phyloP scores from a whole-genome alignment of 2,888 invertebrate species.

The Cataglyphis cursor region DNA sequence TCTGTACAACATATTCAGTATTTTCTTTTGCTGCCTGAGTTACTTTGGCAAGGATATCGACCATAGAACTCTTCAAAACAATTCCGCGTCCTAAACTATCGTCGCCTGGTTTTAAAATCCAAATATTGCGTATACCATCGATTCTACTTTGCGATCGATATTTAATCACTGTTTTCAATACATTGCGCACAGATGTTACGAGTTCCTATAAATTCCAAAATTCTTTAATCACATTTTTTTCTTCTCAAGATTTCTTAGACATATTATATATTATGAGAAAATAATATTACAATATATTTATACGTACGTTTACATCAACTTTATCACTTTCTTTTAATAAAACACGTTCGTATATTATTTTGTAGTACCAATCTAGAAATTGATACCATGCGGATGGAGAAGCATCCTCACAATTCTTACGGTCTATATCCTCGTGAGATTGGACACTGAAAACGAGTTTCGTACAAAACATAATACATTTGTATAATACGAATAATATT shows the following conservation, averaged over 20 bases:
- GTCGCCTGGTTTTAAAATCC: constrained; percentile 73
- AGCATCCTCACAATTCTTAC: constrained; percentile 25
- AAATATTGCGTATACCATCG: constrained; percentile 72
- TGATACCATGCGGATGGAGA: constrained; percentile 60
- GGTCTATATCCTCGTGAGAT: constrained; percentile 70
- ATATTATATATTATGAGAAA: not conserved
- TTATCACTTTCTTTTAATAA: constrained; percentile 54
- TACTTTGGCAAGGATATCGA: constrained; percentile 65
- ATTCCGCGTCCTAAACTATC: constrained; percentile 72
- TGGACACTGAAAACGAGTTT: constrained; percentile 58
- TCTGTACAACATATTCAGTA: constrained; percentile 70
- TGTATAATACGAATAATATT: not conserved
- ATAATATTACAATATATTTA: not conserved
- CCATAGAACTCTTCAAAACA: constrained; percentile 62
- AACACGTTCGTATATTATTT: constrained; percentile 56
- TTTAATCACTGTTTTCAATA: constrained; percentile 55
- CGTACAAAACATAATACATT: not conserved
- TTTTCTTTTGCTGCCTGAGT: constrained; percentile 66
- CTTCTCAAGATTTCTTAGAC: not conserved
- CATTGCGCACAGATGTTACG: constrained; percentile 44
- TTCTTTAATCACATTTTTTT: not conserved
- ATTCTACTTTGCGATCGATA: constrained; percentile 65
- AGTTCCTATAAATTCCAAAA: constrained; percentile 54
- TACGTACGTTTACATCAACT: constrained; percentile 64
- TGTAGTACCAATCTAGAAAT: constrained; percentile 67